Evolutionary conservation across 2,888 invertebrate species (phyloP).

Genomic region (Flexamia atlantica): DNA sequence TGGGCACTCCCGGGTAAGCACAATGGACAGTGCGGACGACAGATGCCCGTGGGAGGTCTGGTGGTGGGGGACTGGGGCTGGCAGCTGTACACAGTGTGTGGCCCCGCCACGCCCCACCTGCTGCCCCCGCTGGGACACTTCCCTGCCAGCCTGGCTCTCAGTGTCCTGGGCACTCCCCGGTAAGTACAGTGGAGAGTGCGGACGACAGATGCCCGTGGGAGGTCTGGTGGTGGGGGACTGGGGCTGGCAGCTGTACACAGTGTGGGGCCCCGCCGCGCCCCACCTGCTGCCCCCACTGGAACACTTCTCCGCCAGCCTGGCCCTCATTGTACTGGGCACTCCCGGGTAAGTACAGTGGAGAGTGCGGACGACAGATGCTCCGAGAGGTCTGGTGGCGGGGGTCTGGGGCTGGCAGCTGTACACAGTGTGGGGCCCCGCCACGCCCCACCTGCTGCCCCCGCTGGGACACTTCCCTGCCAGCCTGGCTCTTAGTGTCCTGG

Average conservation of each 20-base stretch:
- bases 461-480: conserved; percentile 80
- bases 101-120: conserved; percentile 72
- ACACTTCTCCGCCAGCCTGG: conserved; percentile 79
- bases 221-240: conserved; percentile 80
- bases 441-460: conserved; percentile 76
- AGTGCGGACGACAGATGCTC: conserved; percentile 79
- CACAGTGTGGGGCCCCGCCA: conserved; percentile 75
- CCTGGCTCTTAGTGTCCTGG: conserved; percentile 81
- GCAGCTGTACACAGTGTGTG: conserved; percentile 79
- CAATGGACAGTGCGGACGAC: conserved; percentile 81
- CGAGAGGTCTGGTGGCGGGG: conserved; percentile 81
- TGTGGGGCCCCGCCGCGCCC: conserved; percentile 74
- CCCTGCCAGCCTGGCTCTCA: conserved; percentile 81
- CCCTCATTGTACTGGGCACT: conserved; percentile 83
- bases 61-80: conserved; percentile 83
- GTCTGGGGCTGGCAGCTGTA: conserved; percentile 84
- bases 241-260: conserved; percentile 83
- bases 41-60: conserved; percentile 82
- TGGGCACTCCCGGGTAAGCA: conserved; percentile 85
- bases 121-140: conserved; percentile 80
- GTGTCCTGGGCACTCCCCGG: conserved; percentile 86
- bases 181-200: conserved; percentile 80
- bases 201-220: conserved; percentile 82
- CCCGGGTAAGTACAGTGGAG: conserved; percentile 83
- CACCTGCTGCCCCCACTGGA: conserved; percentile 78